A percentile compares a stretch with the other conserved stretches of the same genome.
phyloP scores from a whole-genome alignment of 2,113 vertebrate species.

The Lophius piscatorius region DNA sequence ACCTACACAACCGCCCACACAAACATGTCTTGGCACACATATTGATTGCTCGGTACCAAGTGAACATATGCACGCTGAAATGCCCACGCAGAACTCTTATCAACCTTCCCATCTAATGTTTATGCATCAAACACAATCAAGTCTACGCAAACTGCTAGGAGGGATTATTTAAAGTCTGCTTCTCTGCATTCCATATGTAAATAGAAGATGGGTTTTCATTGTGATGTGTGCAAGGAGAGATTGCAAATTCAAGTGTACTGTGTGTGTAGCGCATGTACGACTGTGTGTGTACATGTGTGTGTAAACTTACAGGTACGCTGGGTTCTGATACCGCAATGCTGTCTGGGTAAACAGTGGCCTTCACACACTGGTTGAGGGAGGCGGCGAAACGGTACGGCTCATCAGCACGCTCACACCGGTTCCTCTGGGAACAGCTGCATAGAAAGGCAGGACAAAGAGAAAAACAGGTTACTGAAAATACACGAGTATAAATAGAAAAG shows the following conservation, averaged over 20 bases:
- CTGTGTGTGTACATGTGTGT: not conserved
- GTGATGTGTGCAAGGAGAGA: constrained; percentile 6
- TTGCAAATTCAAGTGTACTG: constrained; percentile 1
- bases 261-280: constrained; percentile 4
- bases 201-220: constrained; percentile 33
- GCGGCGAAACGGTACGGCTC: constrained; percentile 91
- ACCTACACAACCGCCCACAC: constrained; percentile 70
- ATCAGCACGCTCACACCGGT: constrained; percentile 87
- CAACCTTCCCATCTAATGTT: constrained; percentile 72
- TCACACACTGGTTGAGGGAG: constrained; percentile 88
- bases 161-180: constrained; percentile 43
- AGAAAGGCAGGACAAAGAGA: not conserved
- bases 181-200: constrained; percentile 32
- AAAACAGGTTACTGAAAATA: not conserved
- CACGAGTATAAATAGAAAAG: not conserved
- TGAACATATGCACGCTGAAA: constrained; percentile 68
- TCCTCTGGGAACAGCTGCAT: constrained; percentile 92
- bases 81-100: constrained; percentile 60
- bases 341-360: constrained; percentile 87
- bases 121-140: constrained; percentile 69
- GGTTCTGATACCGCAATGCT: constrained; percentile 96
- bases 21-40: constrained; percentile 74
- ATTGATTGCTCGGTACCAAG: constrained; percentile 56
- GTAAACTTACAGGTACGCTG: constrained; percentile 83
- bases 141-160: constrained; percentile 31